These are phyloP conservation scores for Eupithecia vulgata DNA, from an alignment of 2,888 invertebrate species.

Conservation along the genomic window DNA sequence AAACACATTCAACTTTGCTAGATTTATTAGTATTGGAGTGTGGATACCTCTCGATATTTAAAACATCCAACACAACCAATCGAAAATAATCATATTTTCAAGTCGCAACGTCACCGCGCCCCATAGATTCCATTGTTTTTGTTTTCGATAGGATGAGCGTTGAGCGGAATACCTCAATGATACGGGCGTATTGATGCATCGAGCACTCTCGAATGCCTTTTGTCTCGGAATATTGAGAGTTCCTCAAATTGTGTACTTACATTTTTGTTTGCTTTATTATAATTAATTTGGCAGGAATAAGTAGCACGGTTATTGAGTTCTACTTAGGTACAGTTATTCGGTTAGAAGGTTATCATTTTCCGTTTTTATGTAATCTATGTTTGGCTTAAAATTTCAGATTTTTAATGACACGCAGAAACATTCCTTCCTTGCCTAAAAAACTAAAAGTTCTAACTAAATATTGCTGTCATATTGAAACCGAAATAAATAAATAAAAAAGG, in stretches of 20 bases:
- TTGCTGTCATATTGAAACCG: too few species aligned
- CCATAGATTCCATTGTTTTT: neutral
- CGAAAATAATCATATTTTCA: neutral
- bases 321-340: neutral
- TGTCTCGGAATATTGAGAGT: constrained; percentile 19
- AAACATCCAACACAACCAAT: neutral
- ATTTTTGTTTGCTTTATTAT: constrained; percentile 1
- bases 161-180: constrained; percentile 24
- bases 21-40: neutral
- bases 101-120: neutral
- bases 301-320: neutral
- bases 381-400: too few species aligned
- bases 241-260: constrained; percentile 3
- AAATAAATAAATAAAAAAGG: too few species aligned
- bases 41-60: neutral
- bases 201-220: constrained; percentile 23
- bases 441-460: too few species aligned
- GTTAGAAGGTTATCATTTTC: neutral
- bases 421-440: too few species aligned
- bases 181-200: constrained; percentile 31
- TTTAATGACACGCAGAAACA: too few species aligned
- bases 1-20: neutral
- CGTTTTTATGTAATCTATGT: too few species aligned
- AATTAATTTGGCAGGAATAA: neutral
- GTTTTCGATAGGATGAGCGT: constrained; percentile 9